A percentile compares a stretch with the other conserved stretches of the same genome.
Conservation (phyloP, 2,113 vertebrate genomes). For the Platichthys flesus region DNA sequence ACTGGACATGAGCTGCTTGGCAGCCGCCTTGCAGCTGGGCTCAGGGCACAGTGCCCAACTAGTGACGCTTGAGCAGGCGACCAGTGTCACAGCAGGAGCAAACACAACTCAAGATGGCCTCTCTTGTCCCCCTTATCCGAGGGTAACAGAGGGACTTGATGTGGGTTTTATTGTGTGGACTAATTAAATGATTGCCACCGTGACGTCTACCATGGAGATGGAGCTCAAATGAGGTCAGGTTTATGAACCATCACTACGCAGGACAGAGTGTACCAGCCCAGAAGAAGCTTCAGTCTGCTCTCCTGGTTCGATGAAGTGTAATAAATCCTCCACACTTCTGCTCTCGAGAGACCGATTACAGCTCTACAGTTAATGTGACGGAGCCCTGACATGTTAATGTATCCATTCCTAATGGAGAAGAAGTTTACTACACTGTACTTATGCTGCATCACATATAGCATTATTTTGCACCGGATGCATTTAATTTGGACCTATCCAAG, state of each 20-base stretch:
- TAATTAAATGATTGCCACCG: constrained; percentile 69
- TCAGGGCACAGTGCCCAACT: constrained; percentile 49
- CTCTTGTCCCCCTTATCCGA: constrained; percentile 32
- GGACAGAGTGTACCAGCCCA: constrained; percentile 43
- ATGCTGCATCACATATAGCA: neutral
- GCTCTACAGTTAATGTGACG: constrained; percentile 23
- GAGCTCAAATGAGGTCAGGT: constrained; percentile 54
- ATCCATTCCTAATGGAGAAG: neutral
- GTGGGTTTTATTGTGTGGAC: constrained; percentile 68
- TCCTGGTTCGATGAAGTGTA: constrained; percentile 41
- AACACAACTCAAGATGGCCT: constrained; percentile 50
- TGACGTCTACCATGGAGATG: constrained; percentile 60
- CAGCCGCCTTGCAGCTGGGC: constrained; percentile 59
- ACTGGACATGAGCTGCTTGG: constrained; percentile 37
- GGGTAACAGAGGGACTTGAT: constrained; percentile 59
- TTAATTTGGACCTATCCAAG: neutral
- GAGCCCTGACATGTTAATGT: constrained; percentile 4
- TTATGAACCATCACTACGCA: constrained; percentile 56
- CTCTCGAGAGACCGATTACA: constrained; percentile 22
- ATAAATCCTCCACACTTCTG: constrained; percentile 26
- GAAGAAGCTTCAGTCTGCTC: constrained; percentile 34
- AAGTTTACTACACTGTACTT: neutral
- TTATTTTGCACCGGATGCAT: neutral
- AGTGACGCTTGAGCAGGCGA: constrained; percentile 48
- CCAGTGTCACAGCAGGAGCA: constrained; percentile 59